Base-by-base conservation (phyloP, 92 coral and sea anemone species). In the Montipora capitata region DNA sequence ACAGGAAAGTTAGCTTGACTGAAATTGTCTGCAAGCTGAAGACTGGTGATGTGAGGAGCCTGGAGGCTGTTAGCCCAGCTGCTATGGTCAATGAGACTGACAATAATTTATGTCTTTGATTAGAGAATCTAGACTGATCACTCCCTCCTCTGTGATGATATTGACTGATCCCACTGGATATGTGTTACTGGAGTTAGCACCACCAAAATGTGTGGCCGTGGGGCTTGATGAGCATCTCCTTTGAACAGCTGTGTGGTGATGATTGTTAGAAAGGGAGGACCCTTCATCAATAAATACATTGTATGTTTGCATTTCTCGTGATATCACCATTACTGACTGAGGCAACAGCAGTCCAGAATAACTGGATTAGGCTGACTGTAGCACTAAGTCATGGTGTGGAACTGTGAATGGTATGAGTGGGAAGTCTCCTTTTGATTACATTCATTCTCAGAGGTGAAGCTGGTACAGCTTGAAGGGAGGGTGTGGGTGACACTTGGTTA, bases 1-100 rank as follows among this genome's bases (percentile, higher is more conserved):
- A 86, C 85, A 20, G 43, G 90, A 17, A 86, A 86, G 39, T 86
- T 15, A 27, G 14, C 79, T 79, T 86, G 85, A 56, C 85, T 86
- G 68, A 78, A 65, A 40, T 86, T 79, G 78, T 86, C 83, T 20
- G 67, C 83, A 5, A 48, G 52, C 52, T 48, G 52, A 48, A 48
- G 52, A 5, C 7, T 48, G 10, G 52, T 48, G 52, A 48, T 48
- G 52, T 48, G 52, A 9, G 52, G 6, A 48, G 52, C 6, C 10
- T 9, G 6, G 52, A 72, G 87, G 81, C 88, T 27, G 56, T 49
- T 35, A 11, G 81, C 20, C 88, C 71, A 83, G 40, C 59, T 72
- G 3, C 79, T 38, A 17, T 81, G 72, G 57, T 72, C 39, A 70
- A 56, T 54, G 15, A 78, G 77, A 63, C 76, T 38, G 15, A 77